Evolutionary conservation across 2,113 vertebrate genomes (phyloP).

Genomic region (Raja brachyura): DNA sequence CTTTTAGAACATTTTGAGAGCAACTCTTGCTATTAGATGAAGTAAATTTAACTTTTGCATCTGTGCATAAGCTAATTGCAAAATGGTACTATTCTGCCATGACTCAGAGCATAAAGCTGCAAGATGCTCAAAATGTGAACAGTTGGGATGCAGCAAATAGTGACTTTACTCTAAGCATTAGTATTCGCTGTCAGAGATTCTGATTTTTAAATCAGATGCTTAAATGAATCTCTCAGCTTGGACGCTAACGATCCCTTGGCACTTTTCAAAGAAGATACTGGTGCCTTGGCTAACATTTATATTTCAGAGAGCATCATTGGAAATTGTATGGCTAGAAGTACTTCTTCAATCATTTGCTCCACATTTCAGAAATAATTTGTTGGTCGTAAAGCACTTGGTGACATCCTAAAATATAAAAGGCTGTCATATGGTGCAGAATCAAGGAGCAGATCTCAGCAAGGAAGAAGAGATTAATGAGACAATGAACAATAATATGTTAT

Average conservation of each 20-base stretch:
- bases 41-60: neutral
- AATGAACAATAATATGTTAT: no score
- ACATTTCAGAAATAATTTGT: no score
- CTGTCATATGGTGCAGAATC: no score
- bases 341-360: no score
- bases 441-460: no score
- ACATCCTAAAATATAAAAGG: no score
- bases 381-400: no score
- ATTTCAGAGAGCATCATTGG: no score
- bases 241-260: neutral
- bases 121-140: neutral
- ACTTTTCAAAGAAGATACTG: neutral
- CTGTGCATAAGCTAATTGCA: neutral
- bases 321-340: no score
- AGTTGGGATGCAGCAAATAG: neutral
- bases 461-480: no score
- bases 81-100: neutral
- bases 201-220: neutral
- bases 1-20: neutral
- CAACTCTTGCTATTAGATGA: neutral
- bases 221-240: neutral
- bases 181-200: neutral
- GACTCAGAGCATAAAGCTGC: neutral
- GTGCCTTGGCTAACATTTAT: no score
- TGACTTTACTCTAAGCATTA: constrained; percentile 1